A percentile compares a stretch with the other conserved stretches of the same genome.
phyloP scores from a whole-genome alignment of 2,113 vertebrate species.

The Oncorhynchus tshawytscha region DNA sequence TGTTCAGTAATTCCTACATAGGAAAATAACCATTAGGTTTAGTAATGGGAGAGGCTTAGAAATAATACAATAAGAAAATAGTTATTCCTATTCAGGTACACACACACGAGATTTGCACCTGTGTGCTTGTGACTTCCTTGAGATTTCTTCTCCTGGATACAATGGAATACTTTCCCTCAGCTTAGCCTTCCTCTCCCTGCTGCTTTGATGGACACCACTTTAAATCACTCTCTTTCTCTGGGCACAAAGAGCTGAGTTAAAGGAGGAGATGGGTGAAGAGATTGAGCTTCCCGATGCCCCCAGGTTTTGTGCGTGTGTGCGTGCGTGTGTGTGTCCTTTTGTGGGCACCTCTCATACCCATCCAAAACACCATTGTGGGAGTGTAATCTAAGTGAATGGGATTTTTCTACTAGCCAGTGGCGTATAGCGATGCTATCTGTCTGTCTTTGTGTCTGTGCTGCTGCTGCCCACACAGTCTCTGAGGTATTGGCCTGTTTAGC shows the following conservation, averaged over 20 bases:
- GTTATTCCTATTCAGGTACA: not conserved
- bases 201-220: conserved; percentile 11
- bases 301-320: not conserved
- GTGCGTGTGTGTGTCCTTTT: not conserved
- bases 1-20: conserved; percentile 56
- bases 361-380: not conserved
- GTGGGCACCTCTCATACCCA: not conserved
- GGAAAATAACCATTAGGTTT: conserved; percentile 31
- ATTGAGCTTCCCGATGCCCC: not conserved
- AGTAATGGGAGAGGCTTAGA: no score
- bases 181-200: conserved; percentile 2
- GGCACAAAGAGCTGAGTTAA: not conserved
- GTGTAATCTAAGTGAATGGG: conserved; percentile 15
- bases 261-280: not conserved
- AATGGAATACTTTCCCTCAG: not conserved
- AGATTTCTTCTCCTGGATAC: not conserved
- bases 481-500: conserved; percentile 37
- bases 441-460: conserved; percentile 2
- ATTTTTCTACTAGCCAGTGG: conserved; percentile 18
- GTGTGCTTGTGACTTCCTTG: conserved; percentile 19
- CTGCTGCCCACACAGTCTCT: not conserved
- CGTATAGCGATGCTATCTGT: conserved; percentile 10
- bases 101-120: conserved; percentile 14
- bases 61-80: not conserved
- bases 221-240: not conserved